phyloP scores from a whole-genome alignment of 1,140 invertebrate species.

The Polypedilum pembai region DNA sequence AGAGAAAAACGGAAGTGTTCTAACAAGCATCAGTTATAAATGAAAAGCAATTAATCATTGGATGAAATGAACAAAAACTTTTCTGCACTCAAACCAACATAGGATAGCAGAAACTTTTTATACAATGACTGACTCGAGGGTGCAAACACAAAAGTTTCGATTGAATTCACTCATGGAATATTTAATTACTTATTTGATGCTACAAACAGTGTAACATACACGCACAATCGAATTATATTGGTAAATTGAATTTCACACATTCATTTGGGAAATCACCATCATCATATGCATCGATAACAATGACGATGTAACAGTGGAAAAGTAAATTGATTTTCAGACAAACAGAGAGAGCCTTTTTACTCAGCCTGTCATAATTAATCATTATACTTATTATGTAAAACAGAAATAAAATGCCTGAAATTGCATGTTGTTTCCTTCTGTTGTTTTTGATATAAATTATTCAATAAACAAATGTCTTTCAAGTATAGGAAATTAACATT shows the following conservation, averaged over 20 bases:
- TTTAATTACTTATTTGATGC: neutral
- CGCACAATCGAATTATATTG: neutral
- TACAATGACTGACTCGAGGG: neutral
- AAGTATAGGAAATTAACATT: neutral
- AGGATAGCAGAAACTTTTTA: neutral
- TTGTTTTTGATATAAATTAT: neutral
- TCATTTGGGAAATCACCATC: neutral
- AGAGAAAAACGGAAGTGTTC: constrained; percentile 9
- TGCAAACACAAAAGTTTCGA: neutral
- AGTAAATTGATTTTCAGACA: neutral
- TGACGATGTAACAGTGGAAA: neutral
- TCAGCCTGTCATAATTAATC: neutral
- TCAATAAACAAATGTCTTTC: too few species aligned
- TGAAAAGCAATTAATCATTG: constrained; percentile 18
- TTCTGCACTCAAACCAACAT: neutral
- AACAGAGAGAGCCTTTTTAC: neutral
- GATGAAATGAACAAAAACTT: neutral
- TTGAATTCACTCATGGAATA: neutral
- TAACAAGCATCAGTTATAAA: constrained; percentile 18
- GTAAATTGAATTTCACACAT: neutral
- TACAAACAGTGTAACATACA: neutral
- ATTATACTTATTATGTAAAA: neutral
- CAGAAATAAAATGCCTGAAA: neutral
- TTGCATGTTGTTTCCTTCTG: neutral
- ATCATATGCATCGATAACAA: neutral